Conservation (phyloP, 2,113 vertebrate genomes). For the Charadrius vociferus region DNA sequence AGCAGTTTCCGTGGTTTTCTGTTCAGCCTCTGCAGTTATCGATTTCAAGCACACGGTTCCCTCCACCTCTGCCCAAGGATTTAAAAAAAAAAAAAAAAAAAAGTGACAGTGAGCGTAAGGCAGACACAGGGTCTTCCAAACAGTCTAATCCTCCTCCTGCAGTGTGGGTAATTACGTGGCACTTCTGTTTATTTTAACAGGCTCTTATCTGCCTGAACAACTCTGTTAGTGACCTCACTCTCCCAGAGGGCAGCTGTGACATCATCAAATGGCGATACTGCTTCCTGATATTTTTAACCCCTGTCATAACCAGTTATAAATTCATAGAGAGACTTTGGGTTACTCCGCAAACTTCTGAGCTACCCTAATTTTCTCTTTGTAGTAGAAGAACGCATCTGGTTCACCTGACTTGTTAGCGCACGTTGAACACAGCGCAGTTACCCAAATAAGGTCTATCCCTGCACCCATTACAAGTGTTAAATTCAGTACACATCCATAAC, state of each 20-base stretch:
- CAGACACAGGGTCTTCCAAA: conserved; percentile 59
- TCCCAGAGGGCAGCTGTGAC: conserved; percentile 70
- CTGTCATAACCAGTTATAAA: conserved; percentile 49
- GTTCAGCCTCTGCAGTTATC: not conserved
- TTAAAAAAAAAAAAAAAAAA: not conserved
- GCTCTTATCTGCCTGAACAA: conserved; percentile 75
- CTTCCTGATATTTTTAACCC: conserved; percentile 74
- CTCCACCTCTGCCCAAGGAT: not conserved
- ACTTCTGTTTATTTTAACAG: conserved; percentile 79
- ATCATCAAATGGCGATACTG: conserved; percentile 68
- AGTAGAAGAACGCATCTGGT: not conserved
- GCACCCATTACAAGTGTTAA: too few relatives aligned
- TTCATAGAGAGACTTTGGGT: not conserved
- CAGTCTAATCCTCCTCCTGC: conserved; percentile 60
- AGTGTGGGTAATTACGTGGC: conserved; percentile 72
- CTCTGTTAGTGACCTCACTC: conserved; percentile 78
- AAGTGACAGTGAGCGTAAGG: conserved; percentile 11
- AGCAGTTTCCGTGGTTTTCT: not conserved
- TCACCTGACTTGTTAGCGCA: not conserved
- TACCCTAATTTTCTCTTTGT: rapidly evolving
- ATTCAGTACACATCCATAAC: not conserved
- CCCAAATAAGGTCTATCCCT: not conserved
- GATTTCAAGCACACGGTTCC: not conserved
- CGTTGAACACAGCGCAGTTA: rapidly evolving
- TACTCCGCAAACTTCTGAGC: not conserved